phyloP scores from a whole-genome alignment of 2,888 invertebrate species.

The Hirtodrosophila confusa region DNA sequence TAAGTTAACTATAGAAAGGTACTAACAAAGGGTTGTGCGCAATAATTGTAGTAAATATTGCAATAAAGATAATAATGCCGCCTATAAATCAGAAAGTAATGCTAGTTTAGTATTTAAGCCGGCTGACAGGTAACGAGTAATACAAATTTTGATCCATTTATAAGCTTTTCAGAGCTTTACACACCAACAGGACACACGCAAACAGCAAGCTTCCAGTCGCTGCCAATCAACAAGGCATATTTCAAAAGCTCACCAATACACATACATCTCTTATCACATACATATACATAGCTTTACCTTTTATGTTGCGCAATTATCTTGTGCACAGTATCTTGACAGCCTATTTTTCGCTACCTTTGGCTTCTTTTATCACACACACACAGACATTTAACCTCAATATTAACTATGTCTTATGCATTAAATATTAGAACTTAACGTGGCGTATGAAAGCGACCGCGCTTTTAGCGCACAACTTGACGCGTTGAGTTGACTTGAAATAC shows the following conservation, averaged over 20 bases:
- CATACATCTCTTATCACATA: neutral
- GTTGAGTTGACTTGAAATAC: conserved; percentile 47
- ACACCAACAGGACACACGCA: neutral
- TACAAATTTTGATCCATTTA: neutral
- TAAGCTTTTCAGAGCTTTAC: neutral
- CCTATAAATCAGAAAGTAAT: too few species aligned
- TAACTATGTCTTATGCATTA: conserved; percentile 33
- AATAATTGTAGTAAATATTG: conserved; percentile 7
- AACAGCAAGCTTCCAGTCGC: neutral
- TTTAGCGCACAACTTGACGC: conserved; percentile 47
- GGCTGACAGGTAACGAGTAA: neutral
- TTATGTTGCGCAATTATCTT: conserved; percentile 14
- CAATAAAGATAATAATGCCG: too few species aligned
- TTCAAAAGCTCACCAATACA: conserved; percentile 2
- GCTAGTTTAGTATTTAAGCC: too few species aligned
- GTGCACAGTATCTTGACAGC: conserved; percentile 10
- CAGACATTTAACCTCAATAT: conserved; percentile 28
- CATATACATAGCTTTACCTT: conserved; percentile 1
- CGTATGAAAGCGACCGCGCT: conserved; percentile 11
- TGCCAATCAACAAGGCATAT: neutral
- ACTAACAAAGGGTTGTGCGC: conserved; percentile 7
- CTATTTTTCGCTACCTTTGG: conserved; percentile 6
- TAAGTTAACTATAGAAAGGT: conserved; percentile 1
- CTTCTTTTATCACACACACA: conserved; percentile 22
- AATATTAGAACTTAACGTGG: conserved; percentile 38